These are phyloP conservation scores for Pangasius djambal DNA, from an alignment of 2,797 vertebrate species.

Conservation along the genomic window DNA sequence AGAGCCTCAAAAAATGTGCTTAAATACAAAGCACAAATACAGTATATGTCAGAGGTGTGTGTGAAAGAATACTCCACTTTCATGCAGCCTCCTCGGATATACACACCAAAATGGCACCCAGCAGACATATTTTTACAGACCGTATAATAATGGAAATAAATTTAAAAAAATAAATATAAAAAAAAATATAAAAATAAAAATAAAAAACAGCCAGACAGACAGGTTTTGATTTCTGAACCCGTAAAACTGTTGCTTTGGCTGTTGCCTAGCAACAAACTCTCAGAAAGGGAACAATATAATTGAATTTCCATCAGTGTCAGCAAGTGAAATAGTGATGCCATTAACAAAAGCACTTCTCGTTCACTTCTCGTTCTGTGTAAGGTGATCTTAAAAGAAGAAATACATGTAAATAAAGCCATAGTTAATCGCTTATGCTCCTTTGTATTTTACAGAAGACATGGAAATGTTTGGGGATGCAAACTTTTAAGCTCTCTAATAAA, in stretches of 20 bases:
- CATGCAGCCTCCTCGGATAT: background rate
- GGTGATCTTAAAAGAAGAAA: background rate
- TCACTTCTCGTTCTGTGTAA: background rate
- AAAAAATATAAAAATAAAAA: background rate
- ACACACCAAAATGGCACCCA: background rate
- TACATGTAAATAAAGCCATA: background rate
- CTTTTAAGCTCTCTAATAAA: background rate
- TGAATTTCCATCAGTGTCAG: slow-evolving; percentile 30
- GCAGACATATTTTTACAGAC: background rate
- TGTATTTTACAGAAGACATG: background rate
- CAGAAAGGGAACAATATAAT: slow-evolving; percentile 12
- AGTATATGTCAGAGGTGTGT: background rate
- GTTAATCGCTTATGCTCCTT: background rate
- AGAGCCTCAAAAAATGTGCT: background rate
- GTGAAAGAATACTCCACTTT: background rate
- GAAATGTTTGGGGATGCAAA: background rate
- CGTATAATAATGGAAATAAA: background rate
- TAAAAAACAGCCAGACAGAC: background rate
- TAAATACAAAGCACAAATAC: no score
- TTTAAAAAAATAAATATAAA: background rate
- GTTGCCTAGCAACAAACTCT: slow-evolving; percentile 37
- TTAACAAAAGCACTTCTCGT: background rate
- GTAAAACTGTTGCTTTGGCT: slow-evolving; percentile 1
- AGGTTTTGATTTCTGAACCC: background rate
- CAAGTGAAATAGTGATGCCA: slow-evolving; percentile 17